Base-by-base conservation (phyloP, 23 tunicate species). In the Pegea sp. region DNA sequence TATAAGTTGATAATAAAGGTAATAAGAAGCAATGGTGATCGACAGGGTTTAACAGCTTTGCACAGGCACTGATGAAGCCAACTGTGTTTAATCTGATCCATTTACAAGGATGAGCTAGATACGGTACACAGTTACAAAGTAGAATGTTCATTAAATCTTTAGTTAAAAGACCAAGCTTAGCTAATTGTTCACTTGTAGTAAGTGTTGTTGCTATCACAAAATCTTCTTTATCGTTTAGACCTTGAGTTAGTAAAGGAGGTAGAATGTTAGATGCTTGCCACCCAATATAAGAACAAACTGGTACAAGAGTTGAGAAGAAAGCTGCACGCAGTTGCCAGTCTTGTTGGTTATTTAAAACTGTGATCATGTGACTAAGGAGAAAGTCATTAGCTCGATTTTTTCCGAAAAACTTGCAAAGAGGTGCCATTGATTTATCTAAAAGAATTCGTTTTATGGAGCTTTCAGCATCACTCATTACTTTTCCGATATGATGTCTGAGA, bases 301-400 rank as follows among this genome's bases (percentile, higher is more conserved):
- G 44, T 8, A 74, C 72, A 7, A 89, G 66, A 31, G 72, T 69
- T 13, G 50, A 57, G 62, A 76, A 89, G 38, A 89, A 76, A 3
- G 79, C 89, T 3, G 98, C 64, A 33, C 98, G 29, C 54, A 89
- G 42, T 59, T 70, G 90, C 98, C 98, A 89, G 42, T 76, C 71
- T 56, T 89, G 98, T 43, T 89, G 77, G 67, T 77, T 76, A 43
- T 89, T 89, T 22, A 89, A 52, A 57, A 76, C 73, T 4, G 98
- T 89, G 16, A 89, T 89, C 98, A 89, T 89, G 65, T 89, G 98
- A 13, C 74, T 89, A 13, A 89, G 62, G 7, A 89, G 50, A 23
- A 77, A 75, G 62, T 89, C 98, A 46, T 71, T 71, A 3, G 69
- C 74, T 42, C 71, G 70, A 24, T 70, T 72, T 27, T 58, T 57